Evolutionary conservation across 2,113 vertebrate species (phyloP).

Genomic region (Australoheros scitulus): DNA sequence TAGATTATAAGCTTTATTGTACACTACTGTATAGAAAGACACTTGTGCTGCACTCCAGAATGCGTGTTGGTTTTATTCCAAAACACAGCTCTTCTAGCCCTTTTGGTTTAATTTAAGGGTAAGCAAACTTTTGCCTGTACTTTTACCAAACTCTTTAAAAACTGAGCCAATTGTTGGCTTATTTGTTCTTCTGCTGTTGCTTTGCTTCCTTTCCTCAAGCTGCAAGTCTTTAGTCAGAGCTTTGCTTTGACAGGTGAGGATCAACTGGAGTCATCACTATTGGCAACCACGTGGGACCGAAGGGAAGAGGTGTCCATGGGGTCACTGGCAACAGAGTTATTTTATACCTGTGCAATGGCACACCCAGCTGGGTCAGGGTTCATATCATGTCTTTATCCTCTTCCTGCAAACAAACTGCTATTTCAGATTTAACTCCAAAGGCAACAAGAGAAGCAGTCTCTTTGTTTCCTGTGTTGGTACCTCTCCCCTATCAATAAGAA

Average conservation of each 20-base stretch:
- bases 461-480: background rate
- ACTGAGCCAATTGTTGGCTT: background rate
- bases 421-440: constrained; percentile 22
- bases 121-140: background rate
- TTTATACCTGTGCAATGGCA: constrained; percentile 80
- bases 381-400: constrained; percentile 68
- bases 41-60: background rate
- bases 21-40: background rate
- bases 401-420: constrained; percentile 57
- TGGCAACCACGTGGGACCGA: constrained; percentile 74
- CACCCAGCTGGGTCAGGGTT: constrained; percentile 72
- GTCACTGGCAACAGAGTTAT: constrained; percentile 76
- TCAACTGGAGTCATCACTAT: constrained; percentile 75
- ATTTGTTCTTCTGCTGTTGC: constrained; percentile 66
- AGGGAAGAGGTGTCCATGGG: constrained; percentile 63
- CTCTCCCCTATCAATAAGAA: constrained; percentile 12
- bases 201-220: constrained; percentile 73
- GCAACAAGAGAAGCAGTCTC: background rate
- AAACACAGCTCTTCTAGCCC: background rate
- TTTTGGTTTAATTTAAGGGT: background rate
- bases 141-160: background rate
- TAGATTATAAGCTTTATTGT: background rate
- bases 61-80: background rate
- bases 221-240: constrained; percentile 77
- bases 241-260: constrained; percentile 85